Evolutionary conservation across 2,888 invertebrate genomes (phyloP).

Genomic region (Andrena minutula): DNA sequence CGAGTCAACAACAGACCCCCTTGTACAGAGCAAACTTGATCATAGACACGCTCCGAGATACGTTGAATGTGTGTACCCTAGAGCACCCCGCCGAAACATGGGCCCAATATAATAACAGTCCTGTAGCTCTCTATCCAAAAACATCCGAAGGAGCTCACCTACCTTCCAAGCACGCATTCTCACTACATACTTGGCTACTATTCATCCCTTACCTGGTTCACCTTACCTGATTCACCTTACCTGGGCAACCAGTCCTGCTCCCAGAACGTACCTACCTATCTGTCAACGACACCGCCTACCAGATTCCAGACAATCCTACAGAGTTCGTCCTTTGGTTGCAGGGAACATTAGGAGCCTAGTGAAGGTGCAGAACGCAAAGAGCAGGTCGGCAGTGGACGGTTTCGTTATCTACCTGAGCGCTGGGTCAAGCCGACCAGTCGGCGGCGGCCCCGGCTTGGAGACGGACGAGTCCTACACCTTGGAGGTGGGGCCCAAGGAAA

Average conservation of each 20-base stretch:
- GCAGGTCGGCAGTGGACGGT: conserved; percentile 77
- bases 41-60: neutral
- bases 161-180: too few relatives aligned
- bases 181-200: too few relatives aligned
- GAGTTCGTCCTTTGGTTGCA: conserved; percentile 48
- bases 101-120: neutral
- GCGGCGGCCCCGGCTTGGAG: conserved; percentile 87
- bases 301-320: too few relatives aligned
- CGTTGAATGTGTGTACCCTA: neutral
- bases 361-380: conserved; percentile 78
- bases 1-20: too few relatives aligned
- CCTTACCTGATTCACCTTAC: too few relatives aligned
- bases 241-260: too few relatives aligned
- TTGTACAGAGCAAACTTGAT: too few relatives aligned
- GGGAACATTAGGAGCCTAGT: conserved; percentile 79
- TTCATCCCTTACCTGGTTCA: too few relatives aligned
- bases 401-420: conserved; percentile 80
- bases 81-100: neutral
- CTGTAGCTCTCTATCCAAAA: too few relatives aligned
- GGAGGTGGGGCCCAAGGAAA: conserved; percentile 86
- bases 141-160: too few relatives aligned
- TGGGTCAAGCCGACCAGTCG: conserved; percentile 86
- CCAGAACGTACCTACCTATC: too few relatives aligned
- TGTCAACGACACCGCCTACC: too few relatives aligned
- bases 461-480: conserved; percentile 92